These are phyloP conservation scores for Plotosus lineatus DNA, from an alignment of 2,113 vertebrate species.

Conservation along the genomic window DNA sequence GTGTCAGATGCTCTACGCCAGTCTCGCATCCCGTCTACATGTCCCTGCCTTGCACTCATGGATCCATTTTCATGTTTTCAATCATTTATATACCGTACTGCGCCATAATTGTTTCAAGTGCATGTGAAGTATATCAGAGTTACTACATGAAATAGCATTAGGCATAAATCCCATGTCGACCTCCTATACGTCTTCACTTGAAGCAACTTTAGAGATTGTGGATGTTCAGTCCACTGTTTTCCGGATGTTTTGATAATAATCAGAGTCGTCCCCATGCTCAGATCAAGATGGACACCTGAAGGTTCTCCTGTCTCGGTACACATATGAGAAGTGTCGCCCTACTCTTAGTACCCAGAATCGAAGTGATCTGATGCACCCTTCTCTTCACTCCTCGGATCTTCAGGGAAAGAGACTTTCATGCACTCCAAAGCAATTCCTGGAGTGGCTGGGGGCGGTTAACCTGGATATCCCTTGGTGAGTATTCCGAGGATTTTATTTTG, in stretches of 20 bases:
- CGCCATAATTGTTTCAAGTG: background rate
- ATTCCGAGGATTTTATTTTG: background rate
- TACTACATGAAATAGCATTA: background rate
- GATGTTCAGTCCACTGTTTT: background rate
- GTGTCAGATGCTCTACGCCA: too few species aligned
- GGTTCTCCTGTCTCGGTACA: constrained; percentile 77
- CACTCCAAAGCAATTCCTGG: constrained; percentile 77
- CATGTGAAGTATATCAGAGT: background rate
- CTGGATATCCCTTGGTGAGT: constrained; percentile 75
- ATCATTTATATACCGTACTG: too few species aligned
- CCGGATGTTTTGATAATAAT: background rate
- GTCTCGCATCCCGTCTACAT: too few species aligned
- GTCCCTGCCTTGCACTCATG: too few species aligned
- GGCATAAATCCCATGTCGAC: background rate
- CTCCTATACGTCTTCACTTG: background rate
- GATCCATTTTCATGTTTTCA: too few species aligned
- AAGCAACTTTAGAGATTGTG: background rate
- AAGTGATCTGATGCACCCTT: constrained; percentile 73
- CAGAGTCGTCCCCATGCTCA: constrained; percentile 16
- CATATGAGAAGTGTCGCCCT: constrained; percentile 74
- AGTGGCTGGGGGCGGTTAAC: constrained; percentile 87
- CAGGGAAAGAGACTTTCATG: constrained; percentile 68
- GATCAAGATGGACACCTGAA: constrained; percentile 67
- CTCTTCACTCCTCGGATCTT: constrained; percentile 66
- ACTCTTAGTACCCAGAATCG: constrained; percentile 64